phyloP scores from a whole-genome alignment of 2,888 invertebrate species.

The Mesoligia furuncula region DNA sequence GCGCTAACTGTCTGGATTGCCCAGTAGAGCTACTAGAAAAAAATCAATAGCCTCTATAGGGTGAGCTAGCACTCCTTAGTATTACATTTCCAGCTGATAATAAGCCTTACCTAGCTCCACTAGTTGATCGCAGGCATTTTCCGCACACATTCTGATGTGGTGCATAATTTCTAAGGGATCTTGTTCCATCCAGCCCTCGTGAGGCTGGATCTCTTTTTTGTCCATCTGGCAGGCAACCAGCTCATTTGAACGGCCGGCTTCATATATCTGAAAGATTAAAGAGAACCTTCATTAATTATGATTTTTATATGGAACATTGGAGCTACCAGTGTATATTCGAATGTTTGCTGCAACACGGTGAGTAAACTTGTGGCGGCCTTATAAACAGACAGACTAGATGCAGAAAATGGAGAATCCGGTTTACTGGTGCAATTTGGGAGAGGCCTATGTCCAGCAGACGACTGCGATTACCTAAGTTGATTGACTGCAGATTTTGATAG shows the following conservation, averaged over 20 bases:
- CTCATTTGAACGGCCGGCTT: constrained; percentile 94
- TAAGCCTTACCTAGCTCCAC: constrained; percentile 86
- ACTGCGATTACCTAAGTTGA: neutral
- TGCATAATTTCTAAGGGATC: constrained; percentile 96
- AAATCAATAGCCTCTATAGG: constrained; percentile 6
- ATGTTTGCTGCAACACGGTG: neutral
- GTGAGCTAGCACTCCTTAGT: neutral
- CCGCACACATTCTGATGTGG: constrained; percentile 95
- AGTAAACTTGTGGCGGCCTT: too few species aligned
- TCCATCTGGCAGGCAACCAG: constrained; percentile 95
- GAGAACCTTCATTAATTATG: neutral
- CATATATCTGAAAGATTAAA: constrained; percentile 91
- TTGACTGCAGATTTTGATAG: constrained; percentile 4
- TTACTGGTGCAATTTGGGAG: neutral
- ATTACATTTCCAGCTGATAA: constrained; percentile 9
- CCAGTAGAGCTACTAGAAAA: neutral
- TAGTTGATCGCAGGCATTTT: constrained; percentile 92
- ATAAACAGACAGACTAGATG: neutral
- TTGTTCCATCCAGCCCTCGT: constrained; percentile 98
- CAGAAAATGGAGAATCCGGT: neutral
- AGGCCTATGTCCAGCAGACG: neutral
- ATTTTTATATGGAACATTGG: neutral
- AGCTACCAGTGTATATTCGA: neutral
- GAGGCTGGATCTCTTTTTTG: constrained; percentile 94
- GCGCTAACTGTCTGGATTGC: neutral